These are phyloP conservation scores for Agelas oroides DNA, from an alignment of 37 sponge, comb jelly and placozoan species.

Conservation along the genomic window DNA sequence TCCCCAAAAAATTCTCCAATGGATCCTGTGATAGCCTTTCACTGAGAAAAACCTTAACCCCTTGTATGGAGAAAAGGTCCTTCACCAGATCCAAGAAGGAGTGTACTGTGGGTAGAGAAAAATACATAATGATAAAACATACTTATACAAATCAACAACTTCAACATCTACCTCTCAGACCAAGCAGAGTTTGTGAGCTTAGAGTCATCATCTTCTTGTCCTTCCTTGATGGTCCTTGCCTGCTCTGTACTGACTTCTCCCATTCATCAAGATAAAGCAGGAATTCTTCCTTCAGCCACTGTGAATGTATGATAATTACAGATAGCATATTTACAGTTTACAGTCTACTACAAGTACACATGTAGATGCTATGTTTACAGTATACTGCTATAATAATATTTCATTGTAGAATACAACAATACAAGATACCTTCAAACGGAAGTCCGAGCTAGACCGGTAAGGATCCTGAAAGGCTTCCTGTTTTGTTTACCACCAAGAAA, in stretches of 20 bases:
- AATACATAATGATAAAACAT: background rate
- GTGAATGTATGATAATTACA: background rate
- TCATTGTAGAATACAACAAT: no score
- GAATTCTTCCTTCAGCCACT: slow-evolving; percentile 48
- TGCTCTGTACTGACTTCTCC: slow-evolving; percentile 1
- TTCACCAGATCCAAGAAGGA: slow-evolving; percentile 35
- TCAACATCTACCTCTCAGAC: background rate
- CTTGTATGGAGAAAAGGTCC: slow-evolving; percentile 14
- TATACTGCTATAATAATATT: no score
- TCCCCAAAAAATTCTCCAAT: slow-evolving; percentile 18
- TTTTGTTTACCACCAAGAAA: slow-evolving; percentile 5
- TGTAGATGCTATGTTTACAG: no score
- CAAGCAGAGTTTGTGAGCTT: slow-evolving; percentile 10
- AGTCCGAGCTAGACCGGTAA: slow-evolving; percentile 20
- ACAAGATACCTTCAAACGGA: slow-evolving; percentile 29
- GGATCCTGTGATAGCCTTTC: slow-evolving; percentile 36
- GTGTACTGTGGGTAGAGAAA: background rate
- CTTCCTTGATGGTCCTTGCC: background rate
- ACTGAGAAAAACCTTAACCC: slow-evolving; percentile 19
- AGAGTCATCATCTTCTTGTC: slow-evolving; percentile 5
- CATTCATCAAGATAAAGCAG: slow-evolving; percentile 4
- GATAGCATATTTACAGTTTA: no score
- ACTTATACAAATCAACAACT: background rate
- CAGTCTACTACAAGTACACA: no score
- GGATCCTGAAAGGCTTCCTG: slow-evolving; percentile 36